phyloP scores from a whole-genome alignment of 92 coral and sea anemone species.

The Actinernus sp. region DNA sequence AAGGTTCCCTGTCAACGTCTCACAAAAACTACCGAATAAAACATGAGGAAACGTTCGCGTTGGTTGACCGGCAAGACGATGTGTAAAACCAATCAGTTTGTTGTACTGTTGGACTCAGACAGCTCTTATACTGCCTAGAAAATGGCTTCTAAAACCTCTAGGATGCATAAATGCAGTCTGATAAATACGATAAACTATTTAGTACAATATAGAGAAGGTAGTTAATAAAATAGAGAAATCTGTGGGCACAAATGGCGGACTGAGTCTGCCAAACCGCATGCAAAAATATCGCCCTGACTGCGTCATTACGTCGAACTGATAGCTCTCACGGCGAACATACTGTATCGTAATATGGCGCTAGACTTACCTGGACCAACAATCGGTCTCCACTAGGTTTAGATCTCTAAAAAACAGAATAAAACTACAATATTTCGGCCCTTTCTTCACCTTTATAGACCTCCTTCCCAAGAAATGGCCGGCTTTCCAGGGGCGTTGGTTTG shows the following conservation, averaged over 20 bases:
- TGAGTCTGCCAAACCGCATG: conserved; percentile 37
- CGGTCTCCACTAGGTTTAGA: conserved; percentile 14
- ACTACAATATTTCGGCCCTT: conserved; percentile 6
- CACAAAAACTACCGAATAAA: not conserved
- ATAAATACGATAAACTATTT: too few species aligned
- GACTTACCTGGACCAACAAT: conserved; percentile 29
- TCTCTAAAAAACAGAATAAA: conserved; percentile 39
- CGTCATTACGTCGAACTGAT: conserved; percentile 1
- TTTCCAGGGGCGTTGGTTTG: conserved; percentile 96
- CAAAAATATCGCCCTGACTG: conserved; percentile 20
- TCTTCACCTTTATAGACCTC: conserved; percentile 4
- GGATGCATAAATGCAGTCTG: not conserved
- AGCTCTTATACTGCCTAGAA: not conserved
- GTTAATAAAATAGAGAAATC: not conserved
- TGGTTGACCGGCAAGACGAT: not conserved
- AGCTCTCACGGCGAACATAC: not conserved
- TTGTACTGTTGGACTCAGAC: not conserved
- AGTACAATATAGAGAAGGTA: not conserved
- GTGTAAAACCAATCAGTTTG: not conserved
- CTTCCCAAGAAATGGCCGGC: conserved; percentile 75
- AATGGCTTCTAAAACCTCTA: not conserved
- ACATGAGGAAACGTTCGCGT: not conserved
- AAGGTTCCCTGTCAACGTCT: not conserved
- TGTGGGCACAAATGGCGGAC: conserved; percentile 20
- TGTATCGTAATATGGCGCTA: not conserved